phyloP scores from a whole-genome alignment of 2,888 invertebrate genomes.

The Lasioglossum marginatum region DNA sequence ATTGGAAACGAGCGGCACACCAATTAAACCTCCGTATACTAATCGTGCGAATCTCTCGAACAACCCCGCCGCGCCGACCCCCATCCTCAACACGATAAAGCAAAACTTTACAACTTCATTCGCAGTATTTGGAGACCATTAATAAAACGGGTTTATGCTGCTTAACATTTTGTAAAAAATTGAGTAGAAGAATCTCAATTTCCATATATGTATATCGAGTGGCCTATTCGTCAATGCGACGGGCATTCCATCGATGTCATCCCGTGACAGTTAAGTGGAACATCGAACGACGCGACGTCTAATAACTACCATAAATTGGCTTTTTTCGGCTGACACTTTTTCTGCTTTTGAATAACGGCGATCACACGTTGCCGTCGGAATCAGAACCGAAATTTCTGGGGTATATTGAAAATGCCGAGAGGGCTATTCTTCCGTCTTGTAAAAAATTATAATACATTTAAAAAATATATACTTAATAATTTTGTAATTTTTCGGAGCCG shows the following conservation, averaged over 20 bases:
- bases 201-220: background rate
- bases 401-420: background rate
- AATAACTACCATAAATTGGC: background rate
- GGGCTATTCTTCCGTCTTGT: background rate
- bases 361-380: background rate
- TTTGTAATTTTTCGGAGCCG: background rate
- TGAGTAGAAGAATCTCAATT: background rate
- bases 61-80: background rate
- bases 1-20: constrained; percentile 63
- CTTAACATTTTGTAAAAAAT: background rate
- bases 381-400: background rate
- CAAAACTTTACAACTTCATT: background rate
- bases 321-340: background rate
- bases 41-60: constrained; percentile 63
- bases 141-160: background rate
- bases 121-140: background rate
- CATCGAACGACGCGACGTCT: background rate
- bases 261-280: background rate
- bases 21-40: constrained; percentile 62
- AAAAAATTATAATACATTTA: background rate
- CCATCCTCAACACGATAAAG: background rate
- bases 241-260: constrained; percentile 20
- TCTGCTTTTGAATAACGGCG: background rate
- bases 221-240: background rate
- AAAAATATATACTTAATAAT: background rate